These are phyloP conservation scores for Diorhabda sublineata DNA, from an alignment of 1,140 invertebrate genomes.

Conservation along the genomic window DNA sequence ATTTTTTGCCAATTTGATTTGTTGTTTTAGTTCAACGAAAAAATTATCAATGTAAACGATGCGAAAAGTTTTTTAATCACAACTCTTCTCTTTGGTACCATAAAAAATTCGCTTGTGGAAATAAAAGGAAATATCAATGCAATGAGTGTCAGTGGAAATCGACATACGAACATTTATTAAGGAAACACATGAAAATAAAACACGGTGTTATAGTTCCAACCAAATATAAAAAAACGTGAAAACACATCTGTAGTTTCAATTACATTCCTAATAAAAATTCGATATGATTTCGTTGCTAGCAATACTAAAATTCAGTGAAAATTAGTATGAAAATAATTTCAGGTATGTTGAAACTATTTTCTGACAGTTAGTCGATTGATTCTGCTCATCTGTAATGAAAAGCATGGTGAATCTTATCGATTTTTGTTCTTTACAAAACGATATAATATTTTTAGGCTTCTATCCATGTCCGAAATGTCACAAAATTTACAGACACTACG, in stretches of 20 bases:
- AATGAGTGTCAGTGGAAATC: too few species aligned
- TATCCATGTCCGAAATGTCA: constrained; percentile 25
- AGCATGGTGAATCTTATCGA: background rate
- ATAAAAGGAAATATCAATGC: too few species aligned
- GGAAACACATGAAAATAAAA: too few species aligned
- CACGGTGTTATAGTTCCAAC: too few species aligned
- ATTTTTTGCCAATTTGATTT: too few species aligned
- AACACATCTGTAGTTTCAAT: background rate
- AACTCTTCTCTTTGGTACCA: too few species aligned
- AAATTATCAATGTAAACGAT: too few species aligned
- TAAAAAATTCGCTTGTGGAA: too few species aligned
- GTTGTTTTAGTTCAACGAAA: too few species aligned
- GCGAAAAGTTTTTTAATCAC: too few species aligned
- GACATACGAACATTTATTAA: too few species aligned
- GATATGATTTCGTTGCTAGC: background rate
- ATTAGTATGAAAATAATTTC: background rate
- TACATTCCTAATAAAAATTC: background rate
- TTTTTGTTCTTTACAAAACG: background rate
- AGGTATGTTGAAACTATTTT: background rate
- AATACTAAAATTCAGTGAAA: background rate
- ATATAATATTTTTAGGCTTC: background rate
- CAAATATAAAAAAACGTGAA: too few species aligned
- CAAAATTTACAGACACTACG: constrained; percentile 24
- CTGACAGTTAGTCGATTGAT: background rate
- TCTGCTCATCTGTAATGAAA: background rate